Percentiles rank a stretch among this genome's conserved stretches.
These are phyloP conservation scores for Xestoiulus laeticollis DNA, from an alignment of 2,888 invertebrate species.

Conservation along the genomic window DNA sequence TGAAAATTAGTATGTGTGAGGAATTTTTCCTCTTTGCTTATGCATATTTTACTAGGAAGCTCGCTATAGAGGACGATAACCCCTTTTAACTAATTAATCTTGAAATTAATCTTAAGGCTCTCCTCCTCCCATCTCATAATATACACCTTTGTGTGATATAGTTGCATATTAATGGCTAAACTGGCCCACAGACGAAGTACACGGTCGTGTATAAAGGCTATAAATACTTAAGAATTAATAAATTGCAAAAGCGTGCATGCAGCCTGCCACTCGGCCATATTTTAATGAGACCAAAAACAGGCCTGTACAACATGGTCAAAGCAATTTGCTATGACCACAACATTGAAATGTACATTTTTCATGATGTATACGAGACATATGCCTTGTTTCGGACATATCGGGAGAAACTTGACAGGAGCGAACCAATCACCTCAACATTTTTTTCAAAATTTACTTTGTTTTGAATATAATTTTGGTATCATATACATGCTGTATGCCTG, in stretches of 20 bases:
- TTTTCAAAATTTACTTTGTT: no score
- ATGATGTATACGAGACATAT: no score
- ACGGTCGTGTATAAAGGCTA: not conserved
- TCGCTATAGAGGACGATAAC: not conserved
- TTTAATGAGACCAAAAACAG: no score
- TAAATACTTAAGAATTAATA: slow-evolving; percentile 4
- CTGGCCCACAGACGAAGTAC: not conserved
- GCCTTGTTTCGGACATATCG: no score
- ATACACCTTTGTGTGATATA: slow-evolving; percentile 29
- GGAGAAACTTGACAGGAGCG: no score
- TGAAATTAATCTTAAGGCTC: slow-evolving; percentile 29
- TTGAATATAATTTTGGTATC: no score
- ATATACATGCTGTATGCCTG: no score
- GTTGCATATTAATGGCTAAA: slow-evolving; percentile 11
- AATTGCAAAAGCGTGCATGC: not conserved
- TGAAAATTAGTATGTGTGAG: not conserved
- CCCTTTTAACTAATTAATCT: slow-evolving; percentile 34
- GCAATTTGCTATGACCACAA: no score
- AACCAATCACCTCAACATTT: no score
- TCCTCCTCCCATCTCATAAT: not conserved
- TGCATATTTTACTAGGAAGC: not conserved
- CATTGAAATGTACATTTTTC: no score
- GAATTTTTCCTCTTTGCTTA: not conserved
- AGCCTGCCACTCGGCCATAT: no score
- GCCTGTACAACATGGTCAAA: no score